Evolutionary conservation across 2,797 vertebrate genomes (phyloP).

Genomic region (Mareca penelope): DNA sequence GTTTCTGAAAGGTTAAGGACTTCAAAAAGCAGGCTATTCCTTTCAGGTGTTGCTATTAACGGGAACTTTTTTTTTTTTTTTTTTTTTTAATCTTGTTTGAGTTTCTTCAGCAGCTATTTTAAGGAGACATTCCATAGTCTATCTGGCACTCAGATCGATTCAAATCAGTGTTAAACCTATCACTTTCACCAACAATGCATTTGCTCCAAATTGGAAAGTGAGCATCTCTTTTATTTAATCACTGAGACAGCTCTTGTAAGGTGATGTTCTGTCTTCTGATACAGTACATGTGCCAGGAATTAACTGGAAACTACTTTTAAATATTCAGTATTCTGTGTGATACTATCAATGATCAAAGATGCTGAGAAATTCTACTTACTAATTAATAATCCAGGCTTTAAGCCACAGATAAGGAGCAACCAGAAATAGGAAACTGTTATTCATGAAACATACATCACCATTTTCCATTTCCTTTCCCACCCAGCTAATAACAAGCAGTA

Average conservation of each 20-base stretch:
- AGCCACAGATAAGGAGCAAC: background rate
- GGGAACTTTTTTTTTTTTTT: too few relatives aligned
- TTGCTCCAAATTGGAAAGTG: background rate
- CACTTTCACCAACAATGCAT: background rate
- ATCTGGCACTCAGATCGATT: background rate
- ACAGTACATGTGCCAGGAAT: background rate
- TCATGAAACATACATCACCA: background rate
- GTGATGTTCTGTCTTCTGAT: background rate
- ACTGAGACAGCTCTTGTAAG: background rate
- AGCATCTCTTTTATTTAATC: background rate
- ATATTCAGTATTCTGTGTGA: slow-evolving; percentile 34
- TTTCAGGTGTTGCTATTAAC: background rate
- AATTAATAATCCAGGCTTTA: slow-evolving; percentile 36
- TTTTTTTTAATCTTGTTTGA: background rate
- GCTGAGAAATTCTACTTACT: slow-evolving; percentile 6
- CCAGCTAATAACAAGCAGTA: slow-evolving; percentile 19
- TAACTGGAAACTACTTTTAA: slow-evolving; percentile 11
- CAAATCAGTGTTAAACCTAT: background rate
- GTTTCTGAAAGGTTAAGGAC: background rate
- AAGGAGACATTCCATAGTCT: background rate
- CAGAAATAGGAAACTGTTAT: slow-evolving; percentile 39
- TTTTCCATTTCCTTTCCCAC: slow-evolving; percentile 21
- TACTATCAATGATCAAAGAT: slow-evolving; percentile 39
- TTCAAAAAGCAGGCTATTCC: background rate
- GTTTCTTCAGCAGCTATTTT: background rate